These are phyloP conservation scores for Periophthalmus modestus DNA, from an alignment of 2,113 vertebrate genomes.

Conservation along the genomic window DNA sequence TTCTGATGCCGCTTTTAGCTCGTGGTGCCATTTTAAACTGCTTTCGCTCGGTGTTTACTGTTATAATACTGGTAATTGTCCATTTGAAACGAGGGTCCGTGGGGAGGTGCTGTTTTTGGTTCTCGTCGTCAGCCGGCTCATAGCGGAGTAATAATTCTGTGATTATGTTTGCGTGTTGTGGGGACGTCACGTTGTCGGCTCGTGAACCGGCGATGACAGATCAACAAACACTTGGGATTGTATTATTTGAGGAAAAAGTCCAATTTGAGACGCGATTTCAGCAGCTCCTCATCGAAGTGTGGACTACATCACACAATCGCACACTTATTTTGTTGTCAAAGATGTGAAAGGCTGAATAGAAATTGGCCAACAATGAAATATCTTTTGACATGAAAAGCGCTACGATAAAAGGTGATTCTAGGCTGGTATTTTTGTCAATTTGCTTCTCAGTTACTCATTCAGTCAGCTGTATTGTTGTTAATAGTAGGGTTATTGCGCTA, in stretches of 20 bases:
- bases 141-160: constrained; percentile 41
- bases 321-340: constrained; percentile 4
- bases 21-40: constrained; percentile 16
- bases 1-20: constrained; percentile 33
- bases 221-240: constrained; percentile 43
- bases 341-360: not conserved
- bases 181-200: constrained; percentile 38
- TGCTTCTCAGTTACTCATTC: not conserved
- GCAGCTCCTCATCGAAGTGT: not conserved
- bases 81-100: constrained; percentile 11
- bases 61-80: not conserved
- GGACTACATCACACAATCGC: not conserved
- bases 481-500: not conserved
- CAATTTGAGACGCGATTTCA: not conserved
- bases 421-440: not conserved
- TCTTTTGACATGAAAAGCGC: not conserved
- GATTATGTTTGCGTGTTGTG: constrained; percentile 41
- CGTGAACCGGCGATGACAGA: constrained; percentile 33
- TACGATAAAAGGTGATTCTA: not conserved
- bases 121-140: constrained; percentile 46
- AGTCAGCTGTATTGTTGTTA: not conserved
- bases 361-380: not conserved
- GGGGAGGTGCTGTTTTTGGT: constrained; percentile 48
- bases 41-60: constrained; percentile 23
- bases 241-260: constrained; percentile 3